Evolutionary conservation across 1,140 invertebrate species (phyloP).

Genomic region (Drosophila bifasciata): DNA sequence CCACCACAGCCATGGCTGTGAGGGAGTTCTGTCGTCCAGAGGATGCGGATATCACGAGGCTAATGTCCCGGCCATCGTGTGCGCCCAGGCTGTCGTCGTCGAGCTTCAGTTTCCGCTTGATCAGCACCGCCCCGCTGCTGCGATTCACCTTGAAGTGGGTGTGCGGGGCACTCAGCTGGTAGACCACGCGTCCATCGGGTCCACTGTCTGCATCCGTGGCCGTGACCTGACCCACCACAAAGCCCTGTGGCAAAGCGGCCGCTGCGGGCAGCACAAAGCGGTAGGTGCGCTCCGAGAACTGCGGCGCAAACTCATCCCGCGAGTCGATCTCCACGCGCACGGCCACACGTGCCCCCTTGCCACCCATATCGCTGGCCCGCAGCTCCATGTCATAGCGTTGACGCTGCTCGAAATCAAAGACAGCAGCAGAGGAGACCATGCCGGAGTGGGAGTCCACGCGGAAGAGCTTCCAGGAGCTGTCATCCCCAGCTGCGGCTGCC

Average conservation of each 20-base stretch:
- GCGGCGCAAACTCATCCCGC: slow-evolving; percentile 95
- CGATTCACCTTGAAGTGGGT: slow-evolving; percentile 95
- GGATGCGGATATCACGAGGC: slow-evolving; percentile 92
- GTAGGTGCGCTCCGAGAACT: slow-evolving; percentile 95
- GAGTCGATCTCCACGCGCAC: slow-evolving; percentile 95
- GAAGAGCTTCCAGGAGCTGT: slow-evolving; percentile 92
- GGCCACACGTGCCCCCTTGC: slow-evolving; percentile 89
- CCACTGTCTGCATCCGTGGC: slow-evolving; percentile 96
- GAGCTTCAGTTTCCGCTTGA: slow-evolving; percentile 91
- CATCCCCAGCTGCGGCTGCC: slow-evolving; percentile 72
- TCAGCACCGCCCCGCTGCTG: slow-evolving; percentile 93
- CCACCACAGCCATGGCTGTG: slow-evolving; percentile 93
- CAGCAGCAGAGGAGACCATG: slow-evolving; percentile 89
- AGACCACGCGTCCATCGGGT: slow-evolving; percentile 95
- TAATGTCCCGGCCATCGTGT: slow-evolving; percentile 88
- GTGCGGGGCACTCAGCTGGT: slow-evolving; percentile 92
- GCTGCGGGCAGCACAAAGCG: slow-evolving; percentile 91
- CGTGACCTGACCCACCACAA: slow-evolving; percentile 92
- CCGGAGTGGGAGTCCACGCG: slow-evolving; percentile 90
- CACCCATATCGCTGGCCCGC: slow-evolving; percentile 92
- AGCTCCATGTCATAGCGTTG: slow-evolving; percentile 93
- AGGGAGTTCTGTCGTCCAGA: slow-evolving; percentile 94
- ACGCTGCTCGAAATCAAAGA: slow-evolving; percentile 94
- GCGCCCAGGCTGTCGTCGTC: slow-evolving; percentile 85
- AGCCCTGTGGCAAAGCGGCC: slow-evolving; percentile 88